phyloP scores from a whole-genome alignment of 2,888 invertebrate species.

The Rhingia rostrata region DNA sequence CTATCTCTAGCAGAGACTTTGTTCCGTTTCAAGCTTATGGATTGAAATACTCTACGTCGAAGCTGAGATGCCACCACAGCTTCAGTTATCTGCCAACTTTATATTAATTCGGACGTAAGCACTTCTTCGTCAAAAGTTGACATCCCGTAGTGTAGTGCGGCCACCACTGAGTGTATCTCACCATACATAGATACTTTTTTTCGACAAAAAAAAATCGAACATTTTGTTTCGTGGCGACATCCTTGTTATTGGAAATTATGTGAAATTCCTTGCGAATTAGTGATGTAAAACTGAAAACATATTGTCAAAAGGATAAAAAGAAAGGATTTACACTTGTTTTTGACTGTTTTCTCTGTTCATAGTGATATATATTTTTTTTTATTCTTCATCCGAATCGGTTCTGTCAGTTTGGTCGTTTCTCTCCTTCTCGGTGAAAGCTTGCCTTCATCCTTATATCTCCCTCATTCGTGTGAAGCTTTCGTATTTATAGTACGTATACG shows the following conservation, averaged over 20 bases:
- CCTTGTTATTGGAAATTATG: constrained; percentile 30
- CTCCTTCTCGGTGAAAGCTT: constrained; percentile 37
- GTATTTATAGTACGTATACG: constrained; percentile 44
- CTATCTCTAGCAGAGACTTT: constrained; percentile 21
- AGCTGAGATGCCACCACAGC: constrained; percentile 64
- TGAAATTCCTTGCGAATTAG: constrained; percentile 15
- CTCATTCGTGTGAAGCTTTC: constrained; percentile 42
- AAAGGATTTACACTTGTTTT: constrained; percentile 14
- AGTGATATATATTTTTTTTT: constrained; percentile 33
- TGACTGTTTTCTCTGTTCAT: constrained; percentile 4
- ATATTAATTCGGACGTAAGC: constrained; percentile 80
- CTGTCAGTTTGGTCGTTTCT: constrained; percentile 52
- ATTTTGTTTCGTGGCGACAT: background rate
- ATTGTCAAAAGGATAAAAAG: constrained; percentile 1
- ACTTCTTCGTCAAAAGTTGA: constrained; percentile 10
- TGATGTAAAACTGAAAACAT: constrained; percentile 27
- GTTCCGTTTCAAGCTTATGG: constrained; percentile 12
- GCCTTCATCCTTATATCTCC: constrained; percentile 2
- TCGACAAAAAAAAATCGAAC: background rate
- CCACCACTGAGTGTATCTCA: constrained; percentile 32
- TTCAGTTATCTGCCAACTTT: constrained; percentile 81
- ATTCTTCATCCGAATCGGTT: constrained; percentile 17
- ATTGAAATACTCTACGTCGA: constrained; percentile 43
- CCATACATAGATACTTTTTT: constrained; percentile 42
- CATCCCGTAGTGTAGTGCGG: background rate